Evolutionary conservation across 2,888 invertebrate species (phyloP).

Genomic region (Meta bourneti): DNA sequence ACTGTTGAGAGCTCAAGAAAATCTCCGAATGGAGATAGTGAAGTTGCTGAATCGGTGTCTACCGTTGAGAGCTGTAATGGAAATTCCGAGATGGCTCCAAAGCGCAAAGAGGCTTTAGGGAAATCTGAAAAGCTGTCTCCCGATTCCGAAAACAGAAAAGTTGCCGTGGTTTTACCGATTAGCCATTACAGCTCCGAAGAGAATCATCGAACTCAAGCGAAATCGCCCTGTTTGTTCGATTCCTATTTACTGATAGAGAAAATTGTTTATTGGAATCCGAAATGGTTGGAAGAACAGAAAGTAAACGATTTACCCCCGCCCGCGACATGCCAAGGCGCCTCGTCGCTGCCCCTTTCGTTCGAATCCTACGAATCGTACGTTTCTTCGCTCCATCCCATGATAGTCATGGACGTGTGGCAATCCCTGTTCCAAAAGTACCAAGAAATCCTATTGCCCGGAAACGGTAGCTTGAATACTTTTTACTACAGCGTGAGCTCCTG

Average conservation of each 20-base stretch:
- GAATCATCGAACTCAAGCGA: not conserved
- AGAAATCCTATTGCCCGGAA: not conserved
- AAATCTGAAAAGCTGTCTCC: not conserved
- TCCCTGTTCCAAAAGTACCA: constrained; percentile 18
- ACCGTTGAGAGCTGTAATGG: no score
- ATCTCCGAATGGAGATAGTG: not conserved
- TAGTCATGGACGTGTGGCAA: constrained; percentile 57
- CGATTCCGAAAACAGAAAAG: not conserved
- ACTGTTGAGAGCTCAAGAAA: not conserved
- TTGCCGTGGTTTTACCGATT: constrained; percentile 5
- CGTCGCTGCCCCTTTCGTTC: not conserved
- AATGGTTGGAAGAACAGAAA: constrained; percentile 75
- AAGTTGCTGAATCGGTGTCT: not conserved
- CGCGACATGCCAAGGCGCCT: not conserved
- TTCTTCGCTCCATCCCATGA: constrained; percentile 8
- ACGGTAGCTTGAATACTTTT: constrained; percentile 6
- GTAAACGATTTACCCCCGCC: constrained; percentile 37
- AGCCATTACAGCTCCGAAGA: not conserved
- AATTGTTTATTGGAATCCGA: constrained; percentile 76
- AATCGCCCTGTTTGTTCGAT: not conserved
- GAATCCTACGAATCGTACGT: constrained; percentile 31
- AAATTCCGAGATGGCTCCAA: not conserved
- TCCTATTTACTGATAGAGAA: constrained; percentile 49
- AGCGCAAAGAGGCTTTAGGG: not conserved
- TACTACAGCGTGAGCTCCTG: not conserved